Evolutionary conservation across 2,888 invertebrate genomes (phyloP).

Genomic region (Pollenia angustigena): DNA sequence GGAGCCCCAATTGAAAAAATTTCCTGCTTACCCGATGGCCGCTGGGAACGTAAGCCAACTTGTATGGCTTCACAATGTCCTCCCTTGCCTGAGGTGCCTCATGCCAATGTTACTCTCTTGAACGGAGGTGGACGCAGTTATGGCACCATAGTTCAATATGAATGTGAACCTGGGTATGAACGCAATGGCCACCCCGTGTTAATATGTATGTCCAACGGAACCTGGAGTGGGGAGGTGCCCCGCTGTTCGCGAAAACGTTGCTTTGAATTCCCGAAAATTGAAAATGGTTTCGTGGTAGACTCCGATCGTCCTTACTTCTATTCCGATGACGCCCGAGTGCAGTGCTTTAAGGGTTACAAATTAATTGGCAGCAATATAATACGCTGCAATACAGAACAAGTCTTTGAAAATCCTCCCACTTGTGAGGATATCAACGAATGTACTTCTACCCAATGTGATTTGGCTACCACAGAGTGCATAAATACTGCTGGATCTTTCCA

Average conservation of each 20-base stretch:
- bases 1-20: conserved; percentile 94
- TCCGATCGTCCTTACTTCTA: conserved; percentile 90
- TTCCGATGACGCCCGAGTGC: conserved; percentile 95
- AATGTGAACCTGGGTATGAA: conserved; percentile 96
- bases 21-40: conserved; percentile 94
- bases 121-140: conserved; percentile 97
- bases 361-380: conserved; percentile 93
- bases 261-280: conserved; percentile 89
- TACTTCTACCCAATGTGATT: conserved; percentile 93
- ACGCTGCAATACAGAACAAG: conserved; percentile 92
- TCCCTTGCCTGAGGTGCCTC: conserved; percentile 92
- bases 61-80: conserved; percentile 97
- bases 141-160: conserved; percentile 95
- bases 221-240: conserved; percentile 96
- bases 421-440: conserved; percentile 98
- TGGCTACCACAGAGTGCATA: conserved; percentile 94
- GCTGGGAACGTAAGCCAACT: conserved; percentile 96
- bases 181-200: conserved; percentile 95
- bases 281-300: conserved; percentile 94
- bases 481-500: conserved; percentile 95
- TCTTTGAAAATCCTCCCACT: conserved; percentile 92
- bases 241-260: conserved; percentile 89
- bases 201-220: conserved; percentile 97
- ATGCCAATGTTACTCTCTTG: conserved; percentile 93
- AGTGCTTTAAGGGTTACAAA: conserved; percentile 95